These are phyloP conservation scores for Takifugu flavidus DNA, from an alignment of 2,113 vertebrate species.

Conservation along the genomic window DNA sequence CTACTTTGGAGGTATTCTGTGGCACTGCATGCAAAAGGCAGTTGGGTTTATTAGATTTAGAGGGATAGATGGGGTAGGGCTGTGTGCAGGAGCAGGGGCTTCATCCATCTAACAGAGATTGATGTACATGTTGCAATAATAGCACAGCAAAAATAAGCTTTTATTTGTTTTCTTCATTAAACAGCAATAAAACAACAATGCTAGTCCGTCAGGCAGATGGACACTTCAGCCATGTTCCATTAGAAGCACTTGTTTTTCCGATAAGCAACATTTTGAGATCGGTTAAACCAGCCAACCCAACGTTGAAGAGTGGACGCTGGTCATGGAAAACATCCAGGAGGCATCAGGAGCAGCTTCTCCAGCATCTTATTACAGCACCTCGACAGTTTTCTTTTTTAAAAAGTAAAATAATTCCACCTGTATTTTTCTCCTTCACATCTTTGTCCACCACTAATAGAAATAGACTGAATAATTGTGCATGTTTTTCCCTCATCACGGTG, in stretches of 20 bases:
- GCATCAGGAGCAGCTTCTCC: no score
- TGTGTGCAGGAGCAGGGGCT: slow-evolving; percentile 7
- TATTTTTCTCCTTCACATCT: no score
- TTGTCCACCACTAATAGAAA: no score
- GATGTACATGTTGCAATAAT: background rate
- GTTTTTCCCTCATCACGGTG: no score
- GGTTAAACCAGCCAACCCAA: no score
- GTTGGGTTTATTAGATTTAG: slow-evolving; percentile 9
- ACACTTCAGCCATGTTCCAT: background rate
- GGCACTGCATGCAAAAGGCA: slow-evolving; percentile 31
- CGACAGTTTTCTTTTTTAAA: no score
- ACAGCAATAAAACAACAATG: background rate
- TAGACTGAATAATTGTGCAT: no score
- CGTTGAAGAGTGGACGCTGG: background rate
- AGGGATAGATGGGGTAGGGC: slow-evolving; percentile 5
- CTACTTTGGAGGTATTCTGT: slow-evolving; percentile 23
- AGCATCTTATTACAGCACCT: no score
- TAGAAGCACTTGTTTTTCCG: background rate
- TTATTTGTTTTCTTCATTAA: slow-evolving; percentile 1
- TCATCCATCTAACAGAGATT: slow-evolving; percentile 11
- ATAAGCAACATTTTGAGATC: background rate
- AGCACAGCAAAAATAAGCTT: background rate
- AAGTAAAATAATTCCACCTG: no score
- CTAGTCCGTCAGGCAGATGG: background rate
- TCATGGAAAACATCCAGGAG: no score